Base-by-base conservation (phyloP, 2,797 vertebrate species). In the Takifugu ocellatus region DNA sequence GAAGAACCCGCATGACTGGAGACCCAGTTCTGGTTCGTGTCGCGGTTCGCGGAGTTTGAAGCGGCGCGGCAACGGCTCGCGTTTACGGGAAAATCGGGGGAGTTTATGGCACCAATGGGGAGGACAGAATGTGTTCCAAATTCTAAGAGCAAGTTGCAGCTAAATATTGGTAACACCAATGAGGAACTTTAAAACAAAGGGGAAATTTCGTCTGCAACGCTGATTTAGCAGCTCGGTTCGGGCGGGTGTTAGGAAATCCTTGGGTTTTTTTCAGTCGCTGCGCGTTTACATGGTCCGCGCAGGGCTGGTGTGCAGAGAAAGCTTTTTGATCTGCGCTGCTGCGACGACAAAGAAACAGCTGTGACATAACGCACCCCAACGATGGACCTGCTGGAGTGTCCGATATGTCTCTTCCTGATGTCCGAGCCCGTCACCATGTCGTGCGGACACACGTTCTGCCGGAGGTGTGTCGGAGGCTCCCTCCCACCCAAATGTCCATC, bases 371-470 rank as follows among this genome's bases (percentile, higher is more conserved):
- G 14, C 59, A 6, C n/a, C 48, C 17, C 47, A 33, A 39, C 14
- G 14, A 92, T 91, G 92, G 93, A 94, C 7, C 42, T 90, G 26
- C 84, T 95, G 74, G 87, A 89, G 61, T 96, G 94, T 59, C 93
- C 93, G 1, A 65, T 84, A 16, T 96, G 95, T 27, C 84, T 78
- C 59, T 85, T 91, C 59, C 77, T 91, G 3, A 89, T 96, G 77
- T 87, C 86, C 78, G 92, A 94, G 64, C 93, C 94, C 43, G 90
- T 93, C 72, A 95, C 93, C n/a, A 70, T 92, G 74, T 76, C 85
- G 3, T 96, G 95, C 82, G 95, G 95, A 0, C 94, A 96, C 83
- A 90, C 93, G 7, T 92, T 94, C 67, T 96, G 95, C 81, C 87
- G 89, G 57, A 68, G 89, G 9, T 96, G 94, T 78, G 79, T 90